These are phyloP conservation scores for Cyanocitta stelleri DNA, from an alignment of 2,113 vertebrate species.

Conservation along the genomic window DNA sequence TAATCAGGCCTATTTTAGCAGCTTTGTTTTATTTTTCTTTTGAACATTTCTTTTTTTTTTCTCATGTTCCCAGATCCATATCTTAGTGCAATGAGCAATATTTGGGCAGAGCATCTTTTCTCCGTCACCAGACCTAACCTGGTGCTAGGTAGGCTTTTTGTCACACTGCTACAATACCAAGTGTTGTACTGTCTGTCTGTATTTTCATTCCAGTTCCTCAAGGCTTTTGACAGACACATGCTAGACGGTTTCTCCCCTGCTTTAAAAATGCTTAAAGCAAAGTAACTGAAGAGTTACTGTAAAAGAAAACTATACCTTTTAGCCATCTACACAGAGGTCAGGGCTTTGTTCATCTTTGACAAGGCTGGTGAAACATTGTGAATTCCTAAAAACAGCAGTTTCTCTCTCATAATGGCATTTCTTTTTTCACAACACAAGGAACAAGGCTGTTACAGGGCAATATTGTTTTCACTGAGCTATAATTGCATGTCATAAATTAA, in stretches of 20 bases:
- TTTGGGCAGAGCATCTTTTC: slow-evolving; percentile 17
- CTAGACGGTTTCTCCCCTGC: not conserved
- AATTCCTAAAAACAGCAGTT: slow-evolving; percentile 23
- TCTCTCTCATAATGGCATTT: slow-evolving; percentile 3
- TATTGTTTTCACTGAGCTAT: slow-evolving; percentile 50
- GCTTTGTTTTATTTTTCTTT: slow-evolving; percentile 76
- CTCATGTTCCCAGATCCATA: slow-evolving; percentile 51
- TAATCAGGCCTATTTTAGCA: slow-evolving; percentile 70
- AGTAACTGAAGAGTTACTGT: slow-evolving; percentile 54
- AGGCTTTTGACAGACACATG: slow-evolving; percentile 14
- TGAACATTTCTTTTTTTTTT: slow-evolving; percentile 25
- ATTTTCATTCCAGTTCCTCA: slow-evolving; percentile 18
- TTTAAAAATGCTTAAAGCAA: slow-evolving; percentile 23
- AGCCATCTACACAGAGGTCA: slow-evolving; percentile 36
- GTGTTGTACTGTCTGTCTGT: not conserved
- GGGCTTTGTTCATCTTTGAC: slow-evolving; percentile 30
- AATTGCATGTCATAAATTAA: slow-evolving; percentile 54
- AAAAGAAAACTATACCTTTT: slow-evolving; percentile 52
- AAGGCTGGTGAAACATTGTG: slow-evolving; percentile 40
- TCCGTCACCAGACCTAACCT: not conserved
- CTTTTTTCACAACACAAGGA: slow-evolving; percentile 25
- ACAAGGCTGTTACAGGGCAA: slow-evolving; percentile 9
- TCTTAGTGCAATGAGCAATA: slow-evolving; percentile 27
- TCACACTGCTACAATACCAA: not conserved
- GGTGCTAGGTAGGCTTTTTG: slow-evolving; percentile 13